Evolutionary conservation across 1,140 invertebrate species (phyloP).

Genomic region (Aphidius gifuensis): DNA sequence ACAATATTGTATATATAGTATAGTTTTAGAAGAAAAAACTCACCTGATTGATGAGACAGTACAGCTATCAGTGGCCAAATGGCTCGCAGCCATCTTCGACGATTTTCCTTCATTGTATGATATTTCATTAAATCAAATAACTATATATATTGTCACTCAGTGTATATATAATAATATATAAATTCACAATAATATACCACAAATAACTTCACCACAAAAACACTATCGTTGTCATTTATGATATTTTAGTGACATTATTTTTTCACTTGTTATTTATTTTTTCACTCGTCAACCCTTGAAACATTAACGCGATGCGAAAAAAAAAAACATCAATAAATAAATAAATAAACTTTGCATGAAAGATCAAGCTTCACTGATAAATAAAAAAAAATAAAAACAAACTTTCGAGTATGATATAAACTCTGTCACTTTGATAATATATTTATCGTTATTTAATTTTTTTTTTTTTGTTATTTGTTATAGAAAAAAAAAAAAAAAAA

Average conservation of each 20-base stretch:
- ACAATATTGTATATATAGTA: not conserved
- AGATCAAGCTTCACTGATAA: too few relatives aligned
- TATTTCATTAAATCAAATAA: constrained; percentile 21
- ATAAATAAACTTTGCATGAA: too few relatives aligned
- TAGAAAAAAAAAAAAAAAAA: too few relatives aligned
- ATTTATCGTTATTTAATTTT: too few relatives aligned
- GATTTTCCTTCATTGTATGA: constrained; percentile 38
- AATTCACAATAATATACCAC: not conserved
- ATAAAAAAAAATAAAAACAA: too few relatives aligned
- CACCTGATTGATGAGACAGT: constrained; percentile 36
- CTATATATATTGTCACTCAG: constrained; percentile 1
- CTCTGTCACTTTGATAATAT: too few relatives aligned
- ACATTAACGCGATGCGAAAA: too few relatives aligned
- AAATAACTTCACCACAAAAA: constrained; percentile 19
- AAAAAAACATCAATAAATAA: too few relatives aligned
- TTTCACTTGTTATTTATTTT: constrained; percentile 1
- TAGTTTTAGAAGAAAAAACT: constrained; percentile 21
- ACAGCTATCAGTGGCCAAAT: constrained; percentile 36
- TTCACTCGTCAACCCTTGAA: not conserved
- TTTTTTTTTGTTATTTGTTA: too few relatives aligned
- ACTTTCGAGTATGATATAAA: too few relatives aligned
- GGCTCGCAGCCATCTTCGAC: constrained; percentile 37
- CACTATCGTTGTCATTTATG: constrained; percentile 14
- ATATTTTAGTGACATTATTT: constrained; percentile 9
- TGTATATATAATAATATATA: constrained; percentile 8